Evolutionary conservation across 2,797 vertebrate genomes (phyloP).

Genomic region (Peromyscus attwateri): DNA sequence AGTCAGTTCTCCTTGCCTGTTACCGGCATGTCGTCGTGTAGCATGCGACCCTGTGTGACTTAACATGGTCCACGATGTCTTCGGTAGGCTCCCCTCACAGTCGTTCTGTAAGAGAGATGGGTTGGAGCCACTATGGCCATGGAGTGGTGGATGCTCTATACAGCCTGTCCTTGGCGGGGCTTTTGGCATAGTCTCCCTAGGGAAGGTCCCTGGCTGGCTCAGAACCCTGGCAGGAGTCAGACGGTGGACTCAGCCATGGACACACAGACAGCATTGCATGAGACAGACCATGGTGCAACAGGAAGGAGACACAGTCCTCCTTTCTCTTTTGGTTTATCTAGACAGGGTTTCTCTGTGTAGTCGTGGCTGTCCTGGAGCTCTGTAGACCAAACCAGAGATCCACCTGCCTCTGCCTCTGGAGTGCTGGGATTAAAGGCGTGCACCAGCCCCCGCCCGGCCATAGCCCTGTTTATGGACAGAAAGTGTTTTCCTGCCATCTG

Average conservation of each 20-base stretch:
- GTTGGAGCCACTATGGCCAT: not conserved
- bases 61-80: conserved; percentile 23
- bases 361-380: not conserved
- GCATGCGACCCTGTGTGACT: not conserved
- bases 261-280: not conserved
- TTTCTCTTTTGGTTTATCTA: not conserved
- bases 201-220: not conserved
- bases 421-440: not conserved
- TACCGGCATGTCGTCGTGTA: not conserved
- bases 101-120: not conserved
- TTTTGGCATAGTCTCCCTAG: not conserved
- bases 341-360: not conserved
- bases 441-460: not conserved
- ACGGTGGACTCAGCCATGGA: not conserved
- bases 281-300: no score
- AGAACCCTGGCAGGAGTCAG: not conserved
- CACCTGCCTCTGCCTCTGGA: not conserved
- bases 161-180: not conserved
- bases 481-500: not conserved
- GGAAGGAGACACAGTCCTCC: not conserved
- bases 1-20: not conserved
- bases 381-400: not conserved
- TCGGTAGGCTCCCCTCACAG: not conserved
- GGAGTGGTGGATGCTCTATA: not conserved
- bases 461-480: not conserved